Conservation (phyloP, 2,888 invertebrate genomes). For the Habrosyne pyritoides region DNA sequence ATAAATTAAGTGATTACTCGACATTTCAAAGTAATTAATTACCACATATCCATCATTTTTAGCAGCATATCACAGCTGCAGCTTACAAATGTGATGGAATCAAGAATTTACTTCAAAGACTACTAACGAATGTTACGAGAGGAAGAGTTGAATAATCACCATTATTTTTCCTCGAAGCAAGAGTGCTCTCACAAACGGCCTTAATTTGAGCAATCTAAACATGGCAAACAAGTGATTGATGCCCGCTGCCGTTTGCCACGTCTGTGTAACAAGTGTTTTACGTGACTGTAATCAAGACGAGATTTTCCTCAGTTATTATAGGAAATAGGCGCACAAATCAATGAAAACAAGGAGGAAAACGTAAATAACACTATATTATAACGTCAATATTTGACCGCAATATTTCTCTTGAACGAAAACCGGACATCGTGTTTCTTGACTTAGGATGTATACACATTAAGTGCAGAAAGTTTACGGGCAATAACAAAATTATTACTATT, state of each 20-base stretch:
- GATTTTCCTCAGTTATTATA: conserved; percentile 47
- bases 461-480: too few species aligned
- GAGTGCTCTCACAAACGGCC: conserved; percentile 53
- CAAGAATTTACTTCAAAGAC: conserved; percentile 5
- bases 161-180: conserved; percentile 65
- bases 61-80: conserved; percentile 4
- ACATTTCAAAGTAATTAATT: conserved; percentile 4
- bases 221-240: conserved; percentile 63
- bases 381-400: not conserved
- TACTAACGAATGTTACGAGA: conserved; percentile 29
- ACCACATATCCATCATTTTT: not conserved
- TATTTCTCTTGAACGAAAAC: not conserved
- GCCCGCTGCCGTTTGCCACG: conserved; percentile 45
- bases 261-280: conserved; percentile 72
- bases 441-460: too few species aligned
- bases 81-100: conserved; percentile 23
- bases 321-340: conserved; percentile 59
- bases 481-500: too few species aligned
- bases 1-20: not conserved
- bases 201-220: conserved; percentile 75
- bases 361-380: not conserved
- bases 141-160: conserved; percentile 64
- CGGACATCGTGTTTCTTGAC: too few species aligned
- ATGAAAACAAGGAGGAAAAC: conserved; percentile 15
- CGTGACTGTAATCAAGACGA: conserved; percentile 65